These are phyloP conservation scores for Capitella teleta DNA, from an alignment of 1,140 invertebrate genomes.

Conservation along the genomic window DNA sequence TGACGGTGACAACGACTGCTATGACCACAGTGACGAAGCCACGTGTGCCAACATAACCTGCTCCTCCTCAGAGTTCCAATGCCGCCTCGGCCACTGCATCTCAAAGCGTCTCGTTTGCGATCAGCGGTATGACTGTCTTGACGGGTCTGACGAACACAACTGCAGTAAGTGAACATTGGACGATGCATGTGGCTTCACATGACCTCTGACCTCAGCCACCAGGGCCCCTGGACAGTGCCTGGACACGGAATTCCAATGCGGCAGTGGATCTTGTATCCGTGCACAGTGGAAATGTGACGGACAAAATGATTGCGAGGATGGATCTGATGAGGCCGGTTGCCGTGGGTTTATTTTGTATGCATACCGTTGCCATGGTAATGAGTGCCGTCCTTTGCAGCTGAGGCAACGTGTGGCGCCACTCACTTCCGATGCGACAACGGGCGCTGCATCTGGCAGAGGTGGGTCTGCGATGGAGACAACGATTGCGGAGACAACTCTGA, in stretches of 20 bases:
- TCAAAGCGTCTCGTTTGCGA: slow-evolving; percentile 86
- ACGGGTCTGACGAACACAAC: slow-evolving; percentile 76
- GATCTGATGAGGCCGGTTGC: slow-evolving; percentile 18
- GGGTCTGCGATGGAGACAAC: too few relatives aligned
- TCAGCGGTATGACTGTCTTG: slow-evolving; percentile 84
- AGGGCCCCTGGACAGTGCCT: slow-evolving; percentile 47
- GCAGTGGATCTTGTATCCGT: slow-evolving; percentile 22
- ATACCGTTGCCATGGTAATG: not conserved
- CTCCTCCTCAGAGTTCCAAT: slow-evolving; percentile 46
- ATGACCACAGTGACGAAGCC: slow-evolving; percentile 92
- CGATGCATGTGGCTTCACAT: not conserved
- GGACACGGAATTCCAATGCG: slow-evolving; percentile 78
- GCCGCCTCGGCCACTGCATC: slow-evolving; percentile 54
- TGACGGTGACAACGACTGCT: slow-evolving; percentile 80
- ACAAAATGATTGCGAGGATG: slow-evolving; percentile 20
- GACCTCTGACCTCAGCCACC: slow-evolving; percentile 16
- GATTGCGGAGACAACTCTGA: too few relatives aligned
- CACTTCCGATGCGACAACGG: too few relatives aligned
- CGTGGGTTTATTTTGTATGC: slow-evolving; percentile 2
- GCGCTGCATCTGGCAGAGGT: too few relatives aligned
- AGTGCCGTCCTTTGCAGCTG: too few relatives aligned
- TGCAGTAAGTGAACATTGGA: slow-evolving; percentile 18
- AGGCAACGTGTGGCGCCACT: too few relatives aligned
- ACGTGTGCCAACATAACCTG: slow-evolving; percentile 27
- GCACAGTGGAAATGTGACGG: slow-evolving; percentile 31